A percentile compares a stretch with the other conserved stretches of the same genome.
Conservation (phyloP, 2,888 invertebrate genomes). For the Acronicta psi region DNA sequence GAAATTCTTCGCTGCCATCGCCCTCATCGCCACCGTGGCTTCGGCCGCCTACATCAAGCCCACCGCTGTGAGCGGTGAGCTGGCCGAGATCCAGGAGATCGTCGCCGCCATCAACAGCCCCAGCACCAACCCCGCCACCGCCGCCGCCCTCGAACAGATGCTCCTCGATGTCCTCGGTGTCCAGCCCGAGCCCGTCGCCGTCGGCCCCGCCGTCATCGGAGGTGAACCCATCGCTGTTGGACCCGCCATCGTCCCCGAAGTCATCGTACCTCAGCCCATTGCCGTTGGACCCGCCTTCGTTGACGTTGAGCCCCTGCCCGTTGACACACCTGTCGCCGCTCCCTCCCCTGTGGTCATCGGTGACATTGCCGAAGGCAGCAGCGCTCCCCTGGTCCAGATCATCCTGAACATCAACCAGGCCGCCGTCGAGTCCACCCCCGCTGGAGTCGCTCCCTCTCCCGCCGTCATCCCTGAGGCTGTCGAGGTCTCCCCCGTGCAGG, state of each 20-base stretch:
- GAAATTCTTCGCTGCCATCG: conserved; percentile 76
- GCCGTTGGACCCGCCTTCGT: conserved; percentile 47
- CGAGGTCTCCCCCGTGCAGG: conserved; percentile 26
- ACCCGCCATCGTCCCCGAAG: conserved; percentile 43
- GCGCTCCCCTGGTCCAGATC: conserved; percentile 62
- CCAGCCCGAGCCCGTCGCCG: conserved; percentile 26
- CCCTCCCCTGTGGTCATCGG: conserved; percentile 20
- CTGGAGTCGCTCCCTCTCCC: conserved; percentile 20
- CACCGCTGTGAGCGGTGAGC: conserved; percentile 40
- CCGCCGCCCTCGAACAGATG: conserved; percentile 57
- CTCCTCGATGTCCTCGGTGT: conserved; percentile 36
- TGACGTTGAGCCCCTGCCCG: conserved; percentile 54
- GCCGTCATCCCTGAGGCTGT: conserved; percentile 34
- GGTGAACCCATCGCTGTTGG: conserved; percentile 44
- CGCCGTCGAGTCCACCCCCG: conserved; percentile 33
- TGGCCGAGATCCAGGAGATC: conserved; percentile 64
- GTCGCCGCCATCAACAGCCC: conserved; percentile 73
- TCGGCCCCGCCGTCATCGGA: conserved; percentile 43
- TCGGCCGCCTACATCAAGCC: conserved; percentile 63
- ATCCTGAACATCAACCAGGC: conserved; percentile 63
- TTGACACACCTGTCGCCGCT: conserved; percentile 12
- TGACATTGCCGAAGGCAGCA: conserved; percentile 29
- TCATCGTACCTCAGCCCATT: conserved; percentile 34
- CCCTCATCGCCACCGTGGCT: conserved; percentile 73
- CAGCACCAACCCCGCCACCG: conserved; percentile 72